Evolutionary conservation across 2,113 vertebrate species (phyloP).

Genomic region (Phaethornis superciliosus): DNA sequence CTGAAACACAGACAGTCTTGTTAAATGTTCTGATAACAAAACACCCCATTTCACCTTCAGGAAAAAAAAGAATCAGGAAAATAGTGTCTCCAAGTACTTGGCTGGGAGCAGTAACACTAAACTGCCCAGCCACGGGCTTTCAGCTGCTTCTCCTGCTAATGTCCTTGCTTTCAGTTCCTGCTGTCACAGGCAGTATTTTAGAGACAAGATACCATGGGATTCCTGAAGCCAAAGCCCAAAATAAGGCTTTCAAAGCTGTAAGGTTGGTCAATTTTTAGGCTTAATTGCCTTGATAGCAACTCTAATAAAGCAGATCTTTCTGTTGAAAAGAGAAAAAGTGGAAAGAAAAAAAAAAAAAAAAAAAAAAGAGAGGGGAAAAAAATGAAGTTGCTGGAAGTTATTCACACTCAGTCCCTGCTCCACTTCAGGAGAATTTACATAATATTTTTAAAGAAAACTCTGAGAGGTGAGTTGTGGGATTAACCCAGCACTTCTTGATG

Average conservation of each 20-base stretch:
- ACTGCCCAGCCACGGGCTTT: background rate
- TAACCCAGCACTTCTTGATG: background rate
- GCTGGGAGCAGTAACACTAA: background rate
- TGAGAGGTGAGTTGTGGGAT: background rate
- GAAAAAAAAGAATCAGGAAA: background rate
- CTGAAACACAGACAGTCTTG: background rate
- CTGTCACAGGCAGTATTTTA: conserved; percentile 8
- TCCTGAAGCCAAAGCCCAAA: conserved; percentile 32
- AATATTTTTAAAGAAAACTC: background rate
- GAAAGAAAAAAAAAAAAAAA: too few relatives aligned
- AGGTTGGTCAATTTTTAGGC: conserved; percentile 24
- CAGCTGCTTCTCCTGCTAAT: background rate
- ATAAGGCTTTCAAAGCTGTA: conserved; percentile 31
- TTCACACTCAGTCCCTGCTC: background rate
- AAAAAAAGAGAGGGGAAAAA: too few relatives aligned
- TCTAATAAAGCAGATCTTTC: conserved; percentile 11
- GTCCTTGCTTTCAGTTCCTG: background rate
- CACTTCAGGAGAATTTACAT: background rate
- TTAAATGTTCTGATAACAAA: background rate
- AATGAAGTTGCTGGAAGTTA: background rate
- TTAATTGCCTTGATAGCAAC: conserved; percentile 30
- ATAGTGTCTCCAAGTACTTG: background rate
- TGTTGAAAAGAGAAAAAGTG: background rate
- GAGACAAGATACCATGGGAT: conserved; percentile 25
- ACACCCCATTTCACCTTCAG: background rate